Conservation (phyloP, 2,113 vertebrate species). For the Prinia subflava region DNA sequence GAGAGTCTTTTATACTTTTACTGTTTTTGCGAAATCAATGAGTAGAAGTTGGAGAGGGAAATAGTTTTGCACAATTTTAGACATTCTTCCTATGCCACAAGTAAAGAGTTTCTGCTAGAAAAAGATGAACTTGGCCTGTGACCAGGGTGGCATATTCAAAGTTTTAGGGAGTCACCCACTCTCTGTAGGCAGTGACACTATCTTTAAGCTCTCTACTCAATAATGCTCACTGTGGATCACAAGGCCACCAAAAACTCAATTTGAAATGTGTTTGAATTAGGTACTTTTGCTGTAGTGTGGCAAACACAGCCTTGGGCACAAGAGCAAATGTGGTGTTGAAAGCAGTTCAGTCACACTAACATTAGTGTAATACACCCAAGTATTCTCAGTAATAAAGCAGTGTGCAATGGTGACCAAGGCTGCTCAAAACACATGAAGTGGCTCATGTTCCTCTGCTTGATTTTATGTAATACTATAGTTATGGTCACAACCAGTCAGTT, state of each 20-base stretch:
- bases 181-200: neutral
- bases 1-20: neutral
- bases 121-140: neutral
- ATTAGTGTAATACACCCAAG: neutral
- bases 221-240: neutral
- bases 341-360: neutral
- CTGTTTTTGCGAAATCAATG: neutral
- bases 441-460: neutral
- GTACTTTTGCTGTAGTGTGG: fast-evolving
- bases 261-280: neutral
- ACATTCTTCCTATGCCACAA: neutral
- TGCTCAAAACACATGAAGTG: neutral
- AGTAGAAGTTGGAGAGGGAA: neutral
- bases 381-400: neutral
- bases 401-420: neutral
- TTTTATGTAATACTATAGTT: neutral
- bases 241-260: neutral
- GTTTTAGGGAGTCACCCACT: neutral
- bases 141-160: neutral
- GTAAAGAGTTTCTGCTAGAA: neutral
- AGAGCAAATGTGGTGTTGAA: neutral
- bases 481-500: neutral
- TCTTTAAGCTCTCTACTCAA: neutral
- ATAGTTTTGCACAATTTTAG: neutral
- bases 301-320: neutral